A percentile compares a stretch with the other conserved stretches of the same genome.
These are phyloP conservation scores for Bombus confusus DNA, from an alignment of 1,140 invertebrate species.

Conservation along the genomic window DNA sequence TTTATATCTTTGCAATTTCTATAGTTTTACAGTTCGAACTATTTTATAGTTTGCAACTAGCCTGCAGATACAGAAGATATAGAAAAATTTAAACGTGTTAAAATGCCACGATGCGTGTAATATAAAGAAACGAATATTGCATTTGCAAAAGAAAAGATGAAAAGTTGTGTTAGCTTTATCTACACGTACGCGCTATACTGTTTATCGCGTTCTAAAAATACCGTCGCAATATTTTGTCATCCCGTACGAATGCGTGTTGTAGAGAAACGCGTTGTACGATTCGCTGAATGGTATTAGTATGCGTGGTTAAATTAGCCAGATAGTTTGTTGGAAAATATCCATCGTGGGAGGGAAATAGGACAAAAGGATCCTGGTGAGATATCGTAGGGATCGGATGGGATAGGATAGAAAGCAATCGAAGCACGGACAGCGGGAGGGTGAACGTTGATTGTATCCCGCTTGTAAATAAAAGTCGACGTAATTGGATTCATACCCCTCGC, in stretches of 20 bases:
- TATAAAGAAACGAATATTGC: not conserved
- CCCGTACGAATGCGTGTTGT: not conserved
- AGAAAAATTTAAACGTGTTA: not conserved
- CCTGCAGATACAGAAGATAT: too few relatives aligned
- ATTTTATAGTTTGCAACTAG: not conserved
- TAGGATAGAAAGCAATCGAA: constrained; percentile 23
- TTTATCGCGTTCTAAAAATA: not conserved
- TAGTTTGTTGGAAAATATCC: constrained; percentile 1
- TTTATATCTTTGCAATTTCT: too few relatives aligned
- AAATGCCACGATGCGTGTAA: not conserved
- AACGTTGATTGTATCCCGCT: constrained; percentile 39
- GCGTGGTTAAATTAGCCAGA: not conserved
- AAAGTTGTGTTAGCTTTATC: too few relatives aligned
- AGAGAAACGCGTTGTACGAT: not conserved
- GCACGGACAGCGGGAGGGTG: not conserved
- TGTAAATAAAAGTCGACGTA: constrained; percentile 43
- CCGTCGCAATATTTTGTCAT: not conserved
- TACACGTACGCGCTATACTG: too few relatives aligned
- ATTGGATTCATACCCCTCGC: constrained; percentile 47
- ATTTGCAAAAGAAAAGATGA: too few relatives aligned
- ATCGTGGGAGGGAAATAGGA: not conserved
- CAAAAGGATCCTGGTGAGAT: not conserved
- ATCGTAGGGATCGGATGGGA: constrained; percentile 9
- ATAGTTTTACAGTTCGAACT: too few relatives aligned
- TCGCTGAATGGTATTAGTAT: not conserved